These are phyloP conservation scores for Palythoa grandis DNA, from an alignment of 92 coral and sea anemone genomes.

Conservation along the genomic window DNA sequence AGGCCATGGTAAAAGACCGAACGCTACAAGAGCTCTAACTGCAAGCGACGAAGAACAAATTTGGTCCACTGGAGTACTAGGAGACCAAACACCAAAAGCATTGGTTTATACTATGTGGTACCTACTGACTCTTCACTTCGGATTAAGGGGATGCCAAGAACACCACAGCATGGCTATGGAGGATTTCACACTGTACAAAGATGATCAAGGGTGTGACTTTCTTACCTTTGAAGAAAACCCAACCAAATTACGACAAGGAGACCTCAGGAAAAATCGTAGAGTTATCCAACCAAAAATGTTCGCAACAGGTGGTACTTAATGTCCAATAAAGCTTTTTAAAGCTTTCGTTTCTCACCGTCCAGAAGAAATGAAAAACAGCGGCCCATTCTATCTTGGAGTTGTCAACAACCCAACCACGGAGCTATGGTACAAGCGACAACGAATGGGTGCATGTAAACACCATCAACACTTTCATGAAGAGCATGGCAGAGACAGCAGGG, in stretches of 20 bases:
- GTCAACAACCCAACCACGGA: conserved; percentile 29
- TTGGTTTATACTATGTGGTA: background rate
- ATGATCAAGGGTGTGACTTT: background rate
- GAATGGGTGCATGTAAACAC: conserved; percentile 53
- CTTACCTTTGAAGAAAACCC: conserved; percentile 5
- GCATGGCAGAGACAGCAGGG: background rate
- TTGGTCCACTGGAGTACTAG: background rate
- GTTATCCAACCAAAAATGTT: conserved; percentile 39
- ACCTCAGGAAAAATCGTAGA: conserved; percentile 19
- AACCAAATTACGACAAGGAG: conserved; percentile 45
- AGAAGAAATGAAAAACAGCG: conserved; percentile 32
- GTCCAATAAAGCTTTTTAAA: background rate
- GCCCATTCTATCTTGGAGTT: conserved; percentile 32
- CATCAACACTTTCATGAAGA: conserved; percentile 14
- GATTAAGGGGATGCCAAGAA: conserved; percentile 31
- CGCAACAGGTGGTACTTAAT: conserved; percentile 4
- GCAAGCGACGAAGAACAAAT: background rate
- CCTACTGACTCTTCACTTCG: conserved; percentile 21
- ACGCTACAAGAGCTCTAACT: conserved; percentile 20
- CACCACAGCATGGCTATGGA: conserved; percentile 19
- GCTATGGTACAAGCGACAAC: conserved; percentile 43
- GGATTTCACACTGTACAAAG: background rate
- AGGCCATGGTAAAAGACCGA: background rate
- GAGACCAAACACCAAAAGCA: conserved; percentile 20
- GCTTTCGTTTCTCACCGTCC: conserved; percentile 18